Evolutionary conservation across 2,888 invertebrate species (phyloP).

Genomic region (Drosophila multiciliata): DNA sequence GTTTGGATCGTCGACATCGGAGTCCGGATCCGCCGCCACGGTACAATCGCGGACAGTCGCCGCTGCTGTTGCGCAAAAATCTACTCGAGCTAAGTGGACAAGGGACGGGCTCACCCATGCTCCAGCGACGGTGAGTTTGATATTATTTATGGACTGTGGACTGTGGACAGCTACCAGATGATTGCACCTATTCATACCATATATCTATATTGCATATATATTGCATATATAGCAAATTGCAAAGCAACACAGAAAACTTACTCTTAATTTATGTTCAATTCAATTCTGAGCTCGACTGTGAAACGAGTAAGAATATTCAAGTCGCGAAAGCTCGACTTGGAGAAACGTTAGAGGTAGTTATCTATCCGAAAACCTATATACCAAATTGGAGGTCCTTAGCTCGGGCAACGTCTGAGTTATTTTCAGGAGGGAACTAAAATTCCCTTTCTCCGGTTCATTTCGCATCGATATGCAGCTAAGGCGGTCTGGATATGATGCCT

Average conservation of each 20-base stretch:
- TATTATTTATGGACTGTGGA: neutral
- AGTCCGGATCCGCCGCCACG: constrained; percentile 88
- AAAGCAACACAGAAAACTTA: no score
- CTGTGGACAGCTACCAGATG: neutral
- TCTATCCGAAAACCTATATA: neutral
- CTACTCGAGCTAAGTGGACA: constrained; percentile 86
- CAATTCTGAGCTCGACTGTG: no score
- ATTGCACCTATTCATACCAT: neutral
- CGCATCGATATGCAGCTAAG: neutral
- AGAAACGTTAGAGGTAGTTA: neutral
- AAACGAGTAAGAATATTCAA: neutral
- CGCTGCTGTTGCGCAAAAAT: constrained; percentile 87
- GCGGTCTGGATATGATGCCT: neutral
- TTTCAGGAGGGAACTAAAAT: neutral
- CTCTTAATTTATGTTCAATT: neutral
- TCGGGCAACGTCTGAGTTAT: neutral
- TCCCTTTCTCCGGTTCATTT: neutral
- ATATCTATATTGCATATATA: no score
- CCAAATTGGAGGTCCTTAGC: neutral
- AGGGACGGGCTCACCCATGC: constrained; percentile 86
- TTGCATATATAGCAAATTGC: neutral
- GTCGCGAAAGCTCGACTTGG: neutral
- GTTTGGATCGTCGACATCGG: constrained; percentile 85
- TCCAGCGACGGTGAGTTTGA: constrained; percentile 86
- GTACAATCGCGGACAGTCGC: constrained; percentile 85